phyloP scores from a whole-genome alignment of 2,888 invertebrate genomes.

The Acanthosepion lycidas region DNA sequence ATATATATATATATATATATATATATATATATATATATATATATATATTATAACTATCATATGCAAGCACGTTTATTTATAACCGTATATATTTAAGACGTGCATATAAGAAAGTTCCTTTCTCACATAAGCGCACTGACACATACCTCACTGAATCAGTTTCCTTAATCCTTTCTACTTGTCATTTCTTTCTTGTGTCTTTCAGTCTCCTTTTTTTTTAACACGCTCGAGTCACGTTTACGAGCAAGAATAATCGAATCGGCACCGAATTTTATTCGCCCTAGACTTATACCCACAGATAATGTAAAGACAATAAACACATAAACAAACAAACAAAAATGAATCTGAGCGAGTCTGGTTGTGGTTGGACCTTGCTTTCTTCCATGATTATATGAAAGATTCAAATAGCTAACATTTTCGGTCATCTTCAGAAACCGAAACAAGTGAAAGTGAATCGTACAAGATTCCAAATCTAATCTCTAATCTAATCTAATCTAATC shows the following conservation, averaged over 20 bases:
- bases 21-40: too few species aligned
- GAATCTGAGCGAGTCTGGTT: neutral
- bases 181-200: neutral
- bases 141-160: neutral
- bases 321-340: neutral
- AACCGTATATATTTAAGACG: too few species aligned
- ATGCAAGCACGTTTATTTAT: too few species aligned
- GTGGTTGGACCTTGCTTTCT: neutral
- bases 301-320: neutral
- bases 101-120: too few species aligned
- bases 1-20: neutral
- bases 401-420: neutral
- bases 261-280: neutral
- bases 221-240: neutral
- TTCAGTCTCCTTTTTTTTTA: neutral
- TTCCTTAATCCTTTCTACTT: neutral
- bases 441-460: neutral
- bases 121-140: too few species aligned
- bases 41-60: too few species aligned
- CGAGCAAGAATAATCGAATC: neutral
- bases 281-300: neutral
- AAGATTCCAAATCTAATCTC: neutral
- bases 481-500: neutral
- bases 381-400: neutral
- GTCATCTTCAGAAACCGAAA: neutral